Conservation (phyloP, 2,888 invertebrate species). For the Automeris io region DNA sequence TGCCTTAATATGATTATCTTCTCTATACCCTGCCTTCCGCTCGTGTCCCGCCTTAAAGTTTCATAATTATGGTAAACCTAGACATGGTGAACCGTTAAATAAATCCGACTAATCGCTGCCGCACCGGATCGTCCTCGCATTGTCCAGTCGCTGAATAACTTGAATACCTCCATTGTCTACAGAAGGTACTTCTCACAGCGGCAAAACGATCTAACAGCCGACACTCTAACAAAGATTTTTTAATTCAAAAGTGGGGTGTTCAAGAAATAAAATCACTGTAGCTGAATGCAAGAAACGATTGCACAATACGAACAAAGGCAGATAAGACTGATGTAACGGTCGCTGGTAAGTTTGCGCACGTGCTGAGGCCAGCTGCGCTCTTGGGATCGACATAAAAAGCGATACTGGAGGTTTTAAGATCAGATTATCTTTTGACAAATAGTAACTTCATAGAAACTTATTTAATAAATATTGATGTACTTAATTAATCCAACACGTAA, state of each 20-base stretch:
- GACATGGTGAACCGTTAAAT: slow-evolving; percentile 57
- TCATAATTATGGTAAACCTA: no score
- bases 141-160: slow-evolving; percentile 65
- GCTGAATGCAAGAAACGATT: slow-evolving; percentile 28
- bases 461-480: no score
- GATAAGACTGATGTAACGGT: slow-evolving; percentile 73
- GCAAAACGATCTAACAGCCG: slow-evolving; percentile 25
- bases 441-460: no score
- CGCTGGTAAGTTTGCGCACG: slow-evolving; percentile 63
- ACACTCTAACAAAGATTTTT: slow-evolving; percentile 17
- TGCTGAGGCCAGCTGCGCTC: slow-evolving; percentile 60
- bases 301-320: slow-evolving; percentile 54
- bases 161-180: slow-evolving; percentile 53
- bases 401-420: background rate
- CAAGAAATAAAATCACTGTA: slow-evolving; percentile 17
- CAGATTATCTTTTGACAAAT: no score
- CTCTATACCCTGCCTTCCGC: no score
- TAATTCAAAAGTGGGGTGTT: slow-evolving; percentile 17
- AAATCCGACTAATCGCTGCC: slow-evolving; percentile 61
- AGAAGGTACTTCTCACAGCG: slow-evolving; percentile 10
- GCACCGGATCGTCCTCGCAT: slow-evolving; percentile 43
- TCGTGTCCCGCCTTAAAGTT: no score
- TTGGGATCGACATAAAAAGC: slow-evolving; percentile 23
- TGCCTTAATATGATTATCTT: no score
- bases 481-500: no score